These are phyloP conservation scores for Papilio demoleus DNA, from an alignment of 2,888 invertebrate species.

Conservation along the genomic window DNA sequence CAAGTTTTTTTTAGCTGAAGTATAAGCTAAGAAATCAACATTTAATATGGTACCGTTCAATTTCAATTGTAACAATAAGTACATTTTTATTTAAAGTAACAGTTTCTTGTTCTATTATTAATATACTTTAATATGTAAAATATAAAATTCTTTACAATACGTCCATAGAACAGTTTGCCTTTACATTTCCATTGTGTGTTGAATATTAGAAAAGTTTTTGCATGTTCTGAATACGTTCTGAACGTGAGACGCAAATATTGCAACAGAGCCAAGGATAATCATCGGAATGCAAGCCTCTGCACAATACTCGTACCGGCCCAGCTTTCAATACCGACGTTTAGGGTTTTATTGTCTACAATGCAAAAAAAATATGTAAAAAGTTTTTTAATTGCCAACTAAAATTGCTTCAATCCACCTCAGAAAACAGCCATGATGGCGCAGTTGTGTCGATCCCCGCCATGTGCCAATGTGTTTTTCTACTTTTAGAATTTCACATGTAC, in stretches of 20 bases:
- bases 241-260: slow-evolving; percentile 40
- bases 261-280: slow-evolving; percentile 41
- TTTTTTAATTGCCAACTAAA: slow-evolving; percentile 18
- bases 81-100: not conserved
- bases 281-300: slow-evolving; percentile 35
- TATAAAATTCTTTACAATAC: slow-evolving; percentile 23
- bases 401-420: too few relatives aligned
- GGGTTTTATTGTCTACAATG: slow-evolving; percentile 40
- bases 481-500: too few relatives aligned
- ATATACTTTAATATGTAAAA: not conserved
- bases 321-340: slow-evolving; percentile 52
- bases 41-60: too few relatives aligned
- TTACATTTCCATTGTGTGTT: slow-evolving; percentile 35
- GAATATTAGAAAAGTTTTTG: slow-evolving; percentile 41
- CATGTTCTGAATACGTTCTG: slow-evolving; percentile 37
- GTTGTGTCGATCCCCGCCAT: too few relatives aligned
- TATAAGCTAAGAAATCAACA: too few relatives aligned
- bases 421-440: too few relatives aligned
- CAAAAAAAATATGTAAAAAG: slow-evolving; percentile 16
- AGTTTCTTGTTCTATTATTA: not conserved
- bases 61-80: too few relatives aligned
- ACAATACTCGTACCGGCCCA: slow-evolving; percentile 40
- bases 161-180: slow-evolving; percentile 29
- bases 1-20: too few relatives aligned
- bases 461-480: too few relatives aligned